These are phyloP conservation scores for Stylophora pistillata DNA, from an alignment of 64 coral and sea anemone genomes.

Conservation along the genomic window DNA sequence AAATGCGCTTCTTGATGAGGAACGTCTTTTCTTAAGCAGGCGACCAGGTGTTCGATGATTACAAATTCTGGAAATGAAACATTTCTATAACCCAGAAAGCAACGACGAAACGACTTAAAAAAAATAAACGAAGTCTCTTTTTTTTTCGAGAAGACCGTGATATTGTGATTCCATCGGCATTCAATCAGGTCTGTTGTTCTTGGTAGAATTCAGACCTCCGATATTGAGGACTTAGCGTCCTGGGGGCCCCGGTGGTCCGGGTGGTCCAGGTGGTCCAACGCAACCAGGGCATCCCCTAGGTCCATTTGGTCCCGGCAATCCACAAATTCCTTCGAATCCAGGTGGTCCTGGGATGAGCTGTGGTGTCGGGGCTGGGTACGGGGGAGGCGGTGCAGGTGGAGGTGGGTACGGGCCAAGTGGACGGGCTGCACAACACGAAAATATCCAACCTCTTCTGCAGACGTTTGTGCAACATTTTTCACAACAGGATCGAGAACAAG, in stretches of 20 bases:
- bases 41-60: too few species aligned
- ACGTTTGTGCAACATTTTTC: conserved; percentile 29
- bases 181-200: not conserved
- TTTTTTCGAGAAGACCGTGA: too few species aligned
- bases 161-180: not conserved
- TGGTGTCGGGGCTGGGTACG: conserved; percentile 28
- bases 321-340: conserved; percentile 64
- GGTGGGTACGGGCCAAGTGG: not conserved
- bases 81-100: too few species aligned
- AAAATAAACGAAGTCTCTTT: too few species aligned
- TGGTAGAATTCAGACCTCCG: not conserved
- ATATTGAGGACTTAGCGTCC: not conserved
- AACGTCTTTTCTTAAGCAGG: too few species aligned
- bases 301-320: conserved; percentile 65
- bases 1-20: too few species aligned
- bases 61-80: too few species aligned
- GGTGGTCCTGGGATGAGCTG: conserved; percentile 48
- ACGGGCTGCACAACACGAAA: conserved; percentile 15
- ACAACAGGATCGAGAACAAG: conserved; percentile 22
- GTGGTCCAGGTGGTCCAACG: conserved; percentile 64
- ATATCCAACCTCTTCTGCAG: conserved; percentile 26
- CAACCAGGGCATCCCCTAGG: conserved; percentile 67
- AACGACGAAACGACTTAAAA: too few species aligned
- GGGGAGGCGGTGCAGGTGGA: conserved; percentile 47
- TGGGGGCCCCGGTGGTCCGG: conserved; percentile 68